Evolutionary conservation across 1,140 invertebrate species (phyloP).

Genomic region (Lepidurus arcticus): DNA sequence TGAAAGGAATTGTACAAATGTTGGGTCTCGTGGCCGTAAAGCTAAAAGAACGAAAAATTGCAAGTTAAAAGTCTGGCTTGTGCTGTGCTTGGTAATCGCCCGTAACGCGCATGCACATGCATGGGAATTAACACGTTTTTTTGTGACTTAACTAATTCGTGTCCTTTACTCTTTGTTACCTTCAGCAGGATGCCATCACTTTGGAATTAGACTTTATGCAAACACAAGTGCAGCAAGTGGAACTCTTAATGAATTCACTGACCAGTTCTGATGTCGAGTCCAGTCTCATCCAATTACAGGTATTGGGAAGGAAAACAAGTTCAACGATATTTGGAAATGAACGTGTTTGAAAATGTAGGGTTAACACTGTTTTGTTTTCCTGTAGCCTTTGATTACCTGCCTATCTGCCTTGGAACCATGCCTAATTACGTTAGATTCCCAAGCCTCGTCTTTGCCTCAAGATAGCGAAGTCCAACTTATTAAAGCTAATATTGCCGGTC

Average conservation of each 20-base stretch:
- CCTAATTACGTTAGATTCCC: constrained; percentile 24
- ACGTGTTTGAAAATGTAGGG: neutral
- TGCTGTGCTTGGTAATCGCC: neutral
- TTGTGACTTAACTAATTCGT: neutral
- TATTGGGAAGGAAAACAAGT: constrained; percentile 41
- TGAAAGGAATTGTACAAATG: neutral
- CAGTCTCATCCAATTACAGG: neutral
- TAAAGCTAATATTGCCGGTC: constrained; percentile 47
- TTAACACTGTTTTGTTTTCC: neutral
- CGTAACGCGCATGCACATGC: neutral
- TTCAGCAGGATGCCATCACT: neutral
- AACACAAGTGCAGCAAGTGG: constrained; percentile 27
- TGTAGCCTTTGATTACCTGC: constrained; percentile 24
- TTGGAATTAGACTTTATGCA: constrained; percentile 14
- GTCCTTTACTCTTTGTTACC: neutral
- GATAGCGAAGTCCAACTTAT: constrained; percentile 52
- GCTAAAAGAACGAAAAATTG: neutral
- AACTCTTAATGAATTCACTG: neutral
- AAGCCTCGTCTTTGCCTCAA: constrained; percentile 43
- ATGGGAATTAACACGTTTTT: neutral
- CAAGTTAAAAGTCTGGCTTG: neutral
- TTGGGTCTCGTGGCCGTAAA: neutral
- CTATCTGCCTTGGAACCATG: constrained; percentile 31
- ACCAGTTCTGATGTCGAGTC: neutral
- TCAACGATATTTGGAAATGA: too few relatives aligned